Conservation (phyloP, 2,888 invertebrate genomes). For the Ochropleura leucogaster region DNA sequence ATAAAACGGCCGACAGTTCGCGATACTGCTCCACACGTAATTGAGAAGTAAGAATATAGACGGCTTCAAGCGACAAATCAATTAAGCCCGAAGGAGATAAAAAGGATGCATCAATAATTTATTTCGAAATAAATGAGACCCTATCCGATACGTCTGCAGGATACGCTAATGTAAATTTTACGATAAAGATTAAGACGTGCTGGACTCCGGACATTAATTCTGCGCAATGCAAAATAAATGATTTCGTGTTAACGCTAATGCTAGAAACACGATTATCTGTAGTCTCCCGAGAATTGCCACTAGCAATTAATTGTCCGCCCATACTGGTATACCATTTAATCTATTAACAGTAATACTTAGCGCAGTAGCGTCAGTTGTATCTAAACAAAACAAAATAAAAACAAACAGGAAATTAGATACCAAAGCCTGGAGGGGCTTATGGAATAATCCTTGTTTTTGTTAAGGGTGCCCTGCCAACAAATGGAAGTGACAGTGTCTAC, state of each 20-base stretch:
- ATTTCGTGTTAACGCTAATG: conserved; percentile 56
- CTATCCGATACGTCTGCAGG: conserved; percentile 68
- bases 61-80: conserved; percentile 87
- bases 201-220: conserved; percentile 61
- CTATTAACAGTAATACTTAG: conserved; percentile 51
- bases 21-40: conserved; percentile 86
- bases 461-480: conserved; percentile 86
- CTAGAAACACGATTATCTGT: conserved; percentile 48
- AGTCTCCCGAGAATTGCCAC: conserved; percentile 44
- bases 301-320: conserved; percentile 52
- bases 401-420: conserved; percentile 85
- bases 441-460: conserved; percentile 88
- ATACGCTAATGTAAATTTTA: conserved; percentile 73
- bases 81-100: conserved; percentile 85
- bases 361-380: conserved; percentile 60
- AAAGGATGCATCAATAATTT: conserved; percentile 86
- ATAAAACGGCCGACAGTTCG: conserved; percentile 85
- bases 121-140: conserved; percentile 77
- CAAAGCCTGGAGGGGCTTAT: conserved; percentile 82
- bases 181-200: conserved; percentile 69
- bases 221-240: conserved; percentile 49
- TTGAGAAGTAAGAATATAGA: conserved; percentile 86
- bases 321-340: conserved; percentile 46
- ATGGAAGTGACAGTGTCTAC: conserved; percentile 87
- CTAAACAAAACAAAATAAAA: conserved; percentile 76